A percentile compares a stretch with the other conserved stretches of the same genome.
phyloP scores from a whole-genome alignment of 2,113 vertebrate genomes.

The Microtus montanus region DNA sequence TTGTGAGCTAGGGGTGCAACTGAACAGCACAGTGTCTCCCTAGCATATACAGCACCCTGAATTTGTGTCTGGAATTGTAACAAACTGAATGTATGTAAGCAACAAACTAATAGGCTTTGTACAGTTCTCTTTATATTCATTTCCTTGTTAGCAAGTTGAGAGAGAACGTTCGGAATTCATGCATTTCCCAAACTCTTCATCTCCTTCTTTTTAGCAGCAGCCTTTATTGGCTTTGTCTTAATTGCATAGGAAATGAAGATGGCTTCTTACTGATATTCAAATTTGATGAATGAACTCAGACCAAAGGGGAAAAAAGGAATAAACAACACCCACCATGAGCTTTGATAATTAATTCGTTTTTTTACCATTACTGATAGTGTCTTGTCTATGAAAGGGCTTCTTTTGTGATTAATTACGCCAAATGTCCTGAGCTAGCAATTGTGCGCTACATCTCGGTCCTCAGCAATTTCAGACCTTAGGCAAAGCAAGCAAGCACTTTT shows the following conservation, averaged over 20 bases:
- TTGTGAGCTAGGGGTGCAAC: background rate
- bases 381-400: background rate
- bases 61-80: background rate
- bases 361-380: background rate
- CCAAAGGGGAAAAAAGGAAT: background rate
- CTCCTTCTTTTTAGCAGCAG: background rate
- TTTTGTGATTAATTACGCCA: background rate
- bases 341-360: slow-evolving; percentile 17
- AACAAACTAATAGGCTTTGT: background rate
- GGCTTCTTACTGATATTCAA: slow-evolving; percentile 26
- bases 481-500: background rate
- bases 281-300: background rate
- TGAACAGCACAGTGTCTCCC: background rate
- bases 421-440: background rate
- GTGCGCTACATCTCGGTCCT: background rate
- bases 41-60: background rate
- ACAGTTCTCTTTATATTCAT: slow-evolving; percentile 18
- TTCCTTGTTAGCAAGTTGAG: slow-evolving; percentile 2
- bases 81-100: background rate
- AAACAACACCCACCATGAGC: background rate
- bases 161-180: background rate
- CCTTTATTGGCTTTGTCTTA: slow-evolving; percentile 10
- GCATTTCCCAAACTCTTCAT: background rate
- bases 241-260: background rate
- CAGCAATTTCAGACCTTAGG: background rate